phyloP scores from a whole-genome alignment of 2,113 vertebrate genomes.

The Oncorhynchus masou region DNA sequence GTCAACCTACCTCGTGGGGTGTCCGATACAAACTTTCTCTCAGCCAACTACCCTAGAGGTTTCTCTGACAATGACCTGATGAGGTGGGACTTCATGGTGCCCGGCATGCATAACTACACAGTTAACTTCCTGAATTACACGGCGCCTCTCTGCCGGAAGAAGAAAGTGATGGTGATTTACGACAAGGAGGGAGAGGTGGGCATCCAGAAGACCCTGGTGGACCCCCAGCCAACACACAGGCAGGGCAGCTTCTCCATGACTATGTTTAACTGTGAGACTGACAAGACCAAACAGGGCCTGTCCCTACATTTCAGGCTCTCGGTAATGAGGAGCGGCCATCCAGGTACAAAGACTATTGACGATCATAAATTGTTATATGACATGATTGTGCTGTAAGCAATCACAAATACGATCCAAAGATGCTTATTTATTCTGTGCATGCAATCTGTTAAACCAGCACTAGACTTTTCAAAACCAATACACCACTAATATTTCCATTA shows the following conservation, averaged over 20 bases:
- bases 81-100: slow-evolving; percentile 84
- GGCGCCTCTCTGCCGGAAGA: slow-evolving; percentile 77
- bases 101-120: slow-evolving; percentile 79
- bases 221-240: slow-evolving; percentile 77
- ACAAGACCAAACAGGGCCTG: slow-evolving; percentile 59
- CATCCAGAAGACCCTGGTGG: slow-evolving; percentile 59
- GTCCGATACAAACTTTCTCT: slow-evolving; percentile 75
- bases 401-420: neutral
- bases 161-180: slow-evolving; percentile 78
- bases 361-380: neutral
- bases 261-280: slow-evolving; percentile 83
- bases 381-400: neutral
- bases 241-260: slow-evolving; percentile 83
- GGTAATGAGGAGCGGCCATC: slow-evolving; percentile 67
- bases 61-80: slow-evolving; percentile 79
- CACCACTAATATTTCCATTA: neutral
- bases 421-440: neutral
- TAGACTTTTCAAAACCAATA: neutral
- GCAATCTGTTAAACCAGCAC: neutral
- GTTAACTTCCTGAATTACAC: slow-evolving; percentile 74
- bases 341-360: slow-evolving; percentile 55
- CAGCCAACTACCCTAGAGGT: slow-evolving; percentile 77
- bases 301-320: slow-evolving; percentile 76
- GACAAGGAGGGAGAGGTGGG: slow-evolving; percentile 58
- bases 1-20: slow-evolving; percentile 74